Conservation (phyloP, 2,888 invertebrate species). For the Prosapia bicincta region DNA sequence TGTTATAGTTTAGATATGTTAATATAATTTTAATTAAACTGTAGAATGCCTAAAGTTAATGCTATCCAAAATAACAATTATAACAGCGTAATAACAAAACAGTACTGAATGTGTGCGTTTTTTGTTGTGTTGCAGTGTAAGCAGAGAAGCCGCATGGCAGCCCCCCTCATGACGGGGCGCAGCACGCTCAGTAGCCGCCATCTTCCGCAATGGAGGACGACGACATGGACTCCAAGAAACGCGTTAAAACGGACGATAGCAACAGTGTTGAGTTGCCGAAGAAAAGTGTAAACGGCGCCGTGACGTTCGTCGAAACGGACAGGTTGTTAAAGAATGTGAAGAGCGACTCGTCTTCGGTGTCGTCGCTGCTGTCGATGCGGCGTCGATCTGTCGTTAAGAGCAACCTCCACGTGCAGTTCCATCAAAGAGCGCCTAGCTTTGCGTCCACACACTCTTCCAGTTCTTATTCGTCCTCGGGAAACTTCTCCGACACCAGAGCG, state of each 20-base stretch:
- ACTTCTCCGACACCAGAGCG: constrained; percentile 63
- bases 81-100: too few relatives aligned
- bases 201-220: constrained; percentile 29
- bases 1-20: neutral
- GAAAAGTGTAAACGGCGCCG: constrained; percentile 18
- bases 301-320: constrained; percentile 2
- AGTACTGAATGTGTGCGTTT: too few relatives aligned
- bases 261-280: neutral
- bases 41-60: too few relatives aligned
- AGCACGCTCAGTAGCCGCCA: constrained; percentile 25
- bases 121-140: neutral
- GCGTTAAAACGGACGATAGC: constrained; percentile 12
- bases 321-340: constrained; percentile 9
- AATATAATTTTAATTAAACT: too few relatives aligned
- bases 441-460: constrained; percentile 25
- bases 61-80: too few relatives aligned
- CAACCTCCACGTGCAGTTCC: constrained; percentile 25
- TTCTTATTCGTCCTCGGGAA: constrained; percentile 53
- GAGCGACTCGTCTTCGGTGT: neutral
- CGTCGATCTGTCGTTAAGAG: constrained; percentile 33
- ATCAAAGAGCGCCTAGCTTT: constrained; percentile 25
- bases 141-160: neutral
- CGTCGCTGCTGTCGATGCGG: constrained; percentile 21
- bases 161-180: constrained; percentile 18
- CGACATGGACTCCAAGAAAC: neutral